A percentile compares a stretch with the other conserved stretches of the same genome.
phyloP scores from a whole-genome alignment of 2,113 vertebrate species.

The Cyanistes caeruleus region DNA sequence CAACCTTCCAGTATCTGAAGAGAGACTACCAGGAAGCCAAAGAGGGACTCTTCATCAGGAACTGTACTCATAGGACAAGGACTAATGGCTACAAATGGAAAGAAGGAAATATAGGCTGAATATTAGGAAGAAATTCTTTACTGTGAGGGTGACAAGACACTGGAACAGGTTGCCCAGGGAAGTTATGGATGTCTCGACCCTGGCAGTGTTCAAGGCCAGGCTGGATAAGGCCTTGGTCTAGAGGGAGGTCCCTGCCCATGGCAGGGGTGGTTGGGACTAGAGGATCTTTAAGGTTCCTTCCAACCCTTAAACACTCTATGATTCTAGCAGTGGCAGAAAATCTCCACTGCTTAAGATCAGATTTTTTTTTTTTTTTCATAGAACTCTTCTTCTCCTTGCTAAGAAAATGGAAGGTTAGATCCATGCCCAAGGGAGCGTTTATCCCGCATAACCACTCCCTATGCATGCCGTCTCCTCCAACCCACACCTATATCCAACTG shows the following conservation, averaged over 20 bases:
- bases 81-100: background rate
- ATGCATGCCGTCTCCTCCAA: rapidly evolving
- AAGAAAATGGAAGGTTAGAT: background rate
- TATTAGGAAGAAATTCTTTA: background rate
- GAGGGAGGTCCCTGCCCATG: background rate
- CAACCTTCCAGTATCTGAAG: background rate
- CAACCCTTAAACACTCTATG: background rate
- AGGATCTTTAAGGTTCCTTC: background rate
- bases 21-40: background rate
- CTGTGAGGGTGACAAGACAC: background rate
- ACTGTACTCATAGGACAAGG: background rate
- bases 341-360: background rate
- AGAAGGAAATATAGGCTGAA: background rate
- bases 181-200: background rate
- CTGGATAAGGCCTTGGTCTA: background rate
- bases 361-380: background rate
- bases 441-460: rapidly evolving
- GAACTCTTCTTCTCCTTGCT: background rate
- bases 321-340: background rate
- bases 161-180: background rate
- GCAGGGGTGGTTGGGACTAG: background rate
- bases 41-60: background rate
- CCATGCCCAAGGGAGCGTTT: background rate
- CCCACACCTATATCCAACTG: background rate
- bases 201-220: background rate